phyloP scores from a whole-genome alignment of 30 jellyfish, hydroid and myxozoan species.

The Aurelia aurita complex sp. Pacific region DNA sequence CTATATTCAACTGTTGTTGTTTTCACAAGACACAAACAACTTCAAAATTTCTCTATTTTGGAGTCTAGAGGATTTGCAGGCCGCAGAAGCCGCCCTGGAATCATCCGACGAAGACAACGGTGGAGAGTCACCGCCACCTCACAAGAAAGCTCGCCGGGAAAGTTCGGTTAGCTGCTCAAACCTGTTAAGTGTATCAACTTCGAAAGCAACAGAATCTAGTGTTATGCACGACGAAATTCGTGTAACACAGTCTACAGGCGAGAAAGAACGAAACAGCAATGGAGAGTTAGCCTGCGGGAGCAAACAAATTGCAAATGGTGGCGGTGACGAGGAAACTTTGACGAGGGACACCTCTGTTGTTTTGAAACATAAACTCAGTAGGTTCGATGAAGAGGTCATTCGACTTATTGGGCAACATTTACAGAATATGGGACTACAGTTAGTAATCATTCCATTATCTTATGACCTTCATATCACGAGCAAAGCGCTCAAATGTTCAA shows the following conservation, averaged over 20 bases:
- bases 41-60: conserved; percentile 84
- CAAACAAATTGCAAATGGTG: conserved; percentile 57
- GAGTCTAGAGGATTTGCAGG: conserved; percentile 94
- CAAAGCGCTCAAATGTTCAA: not conserved
- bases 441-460: conserved; percentile 23
- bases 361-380: conserved; percentile 74
- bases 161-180: conserved; percentile 50
- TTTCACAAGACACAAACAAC: not conserved
- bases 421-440: conserved; percentile 84
- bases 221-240: conserved; percentile 79
- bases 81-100: conserved; percentile 98
- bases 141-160: conserved; percentile 81
- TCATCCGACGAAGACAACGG: conserved; percentile 87
- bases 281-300: conserved; percentile 65
- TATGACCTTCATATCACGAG: not conserved
- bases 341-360: conserved; percentile 61
- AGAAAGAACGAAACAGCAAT: conserved; percentile 58
- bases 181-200: conserved; percentile 19
- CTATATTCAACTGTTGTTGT: not conserved
- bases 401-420: conserved; percentile 92
- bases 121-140: conserved; percentile 98
- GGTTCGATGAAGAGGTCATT: conserved; percentile 90
- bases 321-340: conserved; percentile 56
- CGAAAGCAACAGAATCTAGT: conserved; percentile 40
- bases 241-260: conserved; percentile 62